Percentiles rank a stretch among this genome's conserved stretches.
Conservation (phyloP, 2,113 vertebrate species). For the Brevimyrus niger region DNA sequence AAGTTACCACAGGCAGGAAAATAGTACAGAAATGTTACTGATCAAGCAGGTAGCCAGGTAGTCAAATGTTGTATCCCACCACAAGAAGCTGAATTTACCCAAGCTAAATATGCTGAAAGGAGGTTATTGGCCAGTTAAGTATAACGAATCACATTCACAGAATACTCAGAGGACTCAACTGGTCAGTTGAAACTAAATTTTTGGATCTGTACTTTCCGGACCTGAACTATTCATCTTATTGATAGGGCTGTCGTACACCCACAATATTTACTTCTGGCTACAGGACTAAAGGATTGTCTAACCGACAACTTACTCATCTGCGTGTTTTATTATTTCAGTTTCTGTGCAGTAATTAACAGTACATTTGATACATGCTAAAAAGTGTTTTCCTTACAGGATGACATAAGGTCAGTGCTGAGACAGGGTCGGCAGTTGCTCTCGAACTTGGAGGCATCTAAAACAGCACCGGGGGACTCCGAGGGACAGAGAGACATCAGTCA, state of each 20-base stretch:
- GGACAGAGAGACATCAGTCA: slow-evolving; percentile 57
- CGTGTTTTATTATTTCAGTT: background rate
- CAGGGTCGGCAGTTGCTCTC: slow-evolving; percentile 79
- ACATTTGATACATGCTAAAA: background rate
- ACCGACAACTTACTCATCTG: too few relatives aligned
- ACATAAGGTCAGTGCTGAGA: slow-evolving; percentile 77
- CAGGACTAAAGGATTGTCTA: background rate
- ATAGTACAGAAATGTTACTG: background rate
- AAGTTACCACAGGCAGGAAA: background rate
- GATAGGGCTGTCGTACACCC: background rate
- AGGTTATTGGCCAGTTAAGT: too few relatives aligned
- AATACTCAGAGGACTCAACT: too few relatives aligned
- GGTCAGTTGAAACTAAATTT: too few relatives aligned
- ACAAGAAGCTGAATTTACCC: background rate
- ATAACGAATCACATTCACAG: too few relatives aligned
- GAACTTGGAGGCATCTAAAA: slow-evolving; percentile 70
- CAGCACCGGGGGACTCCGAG: slow-evolving; percentile 52
- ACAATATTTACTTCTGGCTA: background rate
- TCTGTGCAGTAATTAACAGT: background rate
- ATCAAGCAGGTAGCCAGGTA: background rate
- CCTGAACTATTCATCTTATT: background rate
- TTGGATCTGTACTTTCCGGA: too few relatives aligned
- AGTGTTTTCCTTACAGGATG: slow-evolving; percentile 58
- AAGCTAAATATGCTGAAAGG: background rate
- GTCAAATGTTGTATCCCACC: background rate